Conservation (phyloP, 2,797 vertebrate genomes). For the Balearica regulorum region DNA sequence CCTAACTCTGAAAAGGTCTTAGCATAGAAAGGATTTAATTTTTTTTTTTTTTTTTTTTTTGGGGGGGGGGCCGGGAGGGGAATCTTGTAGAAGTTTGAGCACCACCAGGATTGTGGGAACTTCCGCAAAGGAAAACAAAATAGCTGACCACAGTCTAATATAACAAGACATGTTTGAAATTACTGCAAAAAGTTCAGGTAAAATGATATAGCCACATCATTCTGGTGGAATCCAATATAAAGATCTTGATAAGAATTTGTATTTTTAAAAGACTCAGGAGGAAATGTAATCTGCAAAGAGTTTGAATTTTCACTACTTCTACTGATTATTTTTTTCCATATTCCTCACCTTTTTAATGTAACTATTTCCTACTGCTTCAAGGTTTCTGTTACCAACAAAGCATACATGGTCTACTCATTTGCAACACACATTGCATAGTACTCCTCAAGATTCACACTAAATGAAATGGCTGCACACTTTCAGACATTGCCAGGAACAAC, state of each 20-base stretch:
- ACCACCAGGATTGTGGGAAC: background rate
- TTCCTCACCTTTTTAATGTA: background rate
- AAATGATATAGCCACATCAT: background rate
- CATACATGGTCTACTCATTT: background rate
- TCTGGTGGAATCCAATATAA: background rate
- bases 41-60: background rate
- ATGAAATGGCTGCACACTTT: background rate
- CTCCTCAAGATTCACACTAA: background rate
- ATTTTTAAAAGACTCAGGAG: background rate
- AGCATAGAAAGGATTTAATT: background rate
- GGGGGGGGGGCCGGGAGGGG: fast-evolving
- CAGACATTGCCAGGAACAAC: background rate
- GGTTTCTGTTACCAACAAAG: background rate
- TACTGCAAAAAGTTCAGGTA: background rate
- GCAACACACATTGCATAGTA: background rate
- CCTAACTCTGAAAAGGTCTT: background rate
- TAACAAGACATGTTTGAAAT: background rate
- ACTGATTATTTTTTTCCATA: background rate
- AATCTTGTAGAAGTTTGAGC: background rate
- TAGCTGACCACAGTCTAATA: background rate
- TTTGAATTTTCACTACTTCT: background rate
- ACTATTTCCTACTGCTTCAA: background rate
- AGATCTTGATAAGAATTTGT: background rate
- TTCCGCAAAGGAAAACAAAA: background rate
- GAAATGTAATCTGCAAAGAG: background rate